Conservation (phyloP, 2,797 vertebrate genomes). For the Micrastur ruficollis region DNA sequence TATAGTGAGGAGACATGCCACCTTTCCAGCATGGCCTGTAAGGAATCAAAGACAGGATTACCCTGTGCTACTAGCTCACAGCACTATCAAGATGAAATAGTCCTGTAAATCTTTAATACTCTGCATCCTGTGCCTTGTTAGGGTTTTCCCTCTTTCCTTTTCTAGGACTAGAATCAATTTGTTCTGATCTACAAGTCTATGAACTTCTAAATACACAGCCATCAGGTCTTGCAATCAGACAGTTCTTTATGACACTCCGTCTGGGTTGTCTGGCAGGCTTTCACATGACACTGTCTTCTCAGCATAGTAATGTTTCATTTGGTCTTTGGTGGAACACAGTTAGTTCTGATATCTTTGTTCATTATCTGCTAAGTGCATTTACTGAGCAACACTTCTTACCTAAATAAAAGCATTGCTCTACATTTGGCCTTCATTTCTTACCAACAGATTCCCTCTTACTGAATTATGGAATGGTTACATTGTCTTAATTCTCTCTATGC, state of each 20-base stretch:
- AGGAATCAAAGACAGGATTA: background rate
- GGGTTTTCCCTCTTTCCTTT: background rate
- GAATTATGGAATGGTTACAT: background rate
- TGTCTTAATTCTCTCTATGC: background rate
- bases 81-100: background rate
- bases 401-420: background rate
- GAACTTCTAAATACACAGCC: slow-evolving; percentile 26
- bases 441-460: background rate
- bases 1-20: background rate
- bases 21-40: background rate
- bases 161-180: background rate
- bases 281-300: slow-evolving; percentile 24
- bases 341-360: background rate
- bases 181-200: background rate
- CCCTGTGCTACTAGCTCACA: background rate
- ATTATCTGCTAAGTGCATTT: background rate
- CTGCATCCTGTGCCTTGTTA: background rate
- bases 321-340: background rate
- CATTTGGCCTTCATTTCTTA: background rate
- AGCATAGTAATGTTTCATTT: slow-evolving; percentile 17
- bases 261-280: slow-evolving; percentile 30
- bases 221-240: background rate
- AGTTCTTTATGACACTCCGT: background rate
- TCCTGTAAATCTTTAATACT: background rate
- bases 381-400: background rate